Percentiles rank a stretch among this genome's conserved stretches.
Conservation (phyloP, 2,797 vertebrate genomes). For the Gymnothorax reevesii region DNA sequence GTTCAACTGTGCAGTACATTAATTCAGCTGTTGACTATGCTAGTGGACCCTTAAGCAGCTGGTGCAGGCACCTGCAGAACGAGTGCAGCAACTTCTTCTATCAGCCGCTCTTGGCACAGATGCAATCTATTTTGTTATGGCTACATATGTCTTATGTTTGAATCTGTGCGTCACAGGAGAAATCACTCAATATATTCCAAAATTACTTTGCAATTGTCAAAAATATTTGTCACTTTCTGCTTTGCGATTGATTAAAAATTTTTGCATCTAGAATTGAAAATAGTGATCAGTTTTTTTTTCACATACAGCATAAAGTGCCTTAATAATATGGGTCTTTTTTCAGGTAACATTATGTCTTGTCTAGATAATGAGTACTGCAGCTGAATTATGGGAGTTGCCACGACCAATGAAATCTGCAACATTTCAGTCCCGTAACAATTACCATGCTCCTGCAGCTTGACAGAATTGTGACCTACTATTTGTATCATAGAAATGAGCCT, state of each 20-base stretch:
- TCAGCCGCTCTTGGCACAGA: not conserved
- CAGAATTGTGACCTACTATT: not conserved
- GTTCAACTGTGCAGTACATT: not conserved
- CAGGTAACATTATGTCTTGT: not conserved
- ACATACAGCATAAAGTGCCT: not conserved
- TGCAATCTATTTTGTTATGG: not conserved
- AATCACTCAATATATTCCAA: not conserved
- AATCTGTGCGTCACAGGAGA: not conserved
- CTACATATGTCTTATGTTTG: not conserved
- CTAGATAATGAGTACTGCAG: not conserved
- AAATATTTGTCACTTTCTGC: not conserved
- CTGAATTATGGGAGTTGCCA: not conserved
- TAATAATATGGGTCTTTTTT: not conserved
- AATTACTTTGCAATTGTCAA: not conserved
- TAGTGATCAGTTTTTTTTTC: not conserved
- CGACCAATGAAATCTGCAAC: not conserved
- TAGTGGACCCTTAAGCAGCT: not conserved
- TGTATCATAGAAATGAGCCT: not conserved
- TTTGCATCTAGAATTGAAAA: not conserved
- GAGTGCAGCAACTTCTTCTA: not conserved
- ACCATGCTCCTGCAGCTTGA: not conserved
- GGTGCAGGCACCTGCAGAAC: not conserved
- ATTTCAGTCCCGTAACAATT: not conserved
- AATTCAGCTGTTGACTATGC: not conserved
- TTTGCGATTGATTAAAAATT: not conserved